Base-by-base conservation (phyloP, 2,888 invertebrate genomes). In the Lordiphosa andalusiaca region DNA sequence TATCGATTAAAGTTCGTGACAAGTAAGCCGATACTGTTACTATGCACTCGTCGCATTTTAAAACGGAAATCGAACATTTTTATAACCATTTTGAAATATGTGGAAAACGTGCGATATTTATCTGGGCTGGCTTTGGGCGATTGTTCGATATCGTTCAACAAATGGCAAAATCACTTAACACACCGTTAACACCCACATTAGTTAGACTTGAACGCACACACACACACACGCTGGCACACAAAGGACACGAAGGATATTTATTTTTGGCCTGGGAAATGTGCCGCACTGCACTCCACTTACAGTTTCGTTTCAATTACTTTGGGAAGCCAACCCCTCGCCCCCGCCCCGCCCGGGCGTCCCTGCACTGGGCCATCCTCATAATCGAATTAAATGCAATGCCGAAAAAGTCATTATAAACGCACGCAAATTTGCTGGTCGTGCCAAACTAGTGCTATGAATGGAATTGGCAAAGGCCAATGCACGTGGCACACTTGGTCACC, bases 181-280 rank as follows among this genome's bases (percentile, higher is more conserved):
- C 76, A 71, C 76, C 77, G 82, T 87, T 85, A 85, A 84, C 87
- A 87, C 86, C 78, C 86, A 86, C 85, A 85, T 82, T 84, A 82
- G 76, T 69, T 71, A 73, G 77, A 84, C 80, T 75, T 73, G 70
- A 62, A 23, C 72, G 83, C 73, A 67, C 80, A 59, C 69, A 60
- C 53, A 55, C 44, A 56, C 42, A 56, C 19, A 47, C 46, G 36
- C n/a, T 21, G 12, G 37, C 4, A 53, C 30, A 35, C 25, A 25
- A 25, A 25, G 25, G 25, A 25, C 30, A 44, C n/a, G 10, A 30
- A 30, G 30, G 30, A 38, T 10, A 23, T 4, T 7, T 10, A 33
- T 6, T 10, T 6, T 6, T 10, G 21, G 64, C 52, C 68, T 68
- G 74, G 64, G 71, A 73, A 56, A 61, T 61, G 16, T 25, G 49